Percentiles rank a stretch among this genome's conserved stretches.
Conservation (phyloP, 2,888 invertebrate genomes). For the Thumatha senex region DNA sequence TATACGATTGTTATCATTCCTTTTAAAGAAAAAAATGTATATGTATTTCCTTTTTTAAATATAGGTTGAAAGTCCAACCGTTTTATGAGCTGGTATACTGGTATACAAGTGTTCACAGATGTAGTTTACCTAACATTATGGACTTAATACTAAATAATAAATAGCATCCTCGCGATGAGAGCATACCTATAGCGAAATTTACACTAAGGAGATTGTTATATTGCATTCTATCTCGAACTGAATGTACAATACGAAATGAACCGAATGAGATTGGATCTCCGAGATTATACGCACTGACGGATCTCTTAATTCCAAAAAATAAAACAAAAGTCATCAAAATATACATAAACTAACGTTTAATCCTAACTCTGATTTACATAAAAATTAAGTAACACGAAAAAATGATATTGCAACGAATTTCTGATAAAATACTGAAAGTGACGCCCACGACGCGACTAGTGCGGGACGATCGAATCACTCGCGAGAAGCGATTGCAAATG, state of each 20-base stretch:
- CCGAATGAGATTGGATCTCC: conserved; percentile 78
- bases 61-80: conserved; percentile 68
- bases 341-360: conserved; percentile 74
- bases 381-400: conserved; percentile 74
- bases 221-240: conserved; percentile 69
- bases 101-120: conserved; percentile 81
- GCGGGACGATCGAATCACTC: conserved; percentile 43
- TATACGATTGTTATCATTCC: conserved; percentile 88
- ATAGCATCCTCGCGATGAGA: conserved; percentile 74
- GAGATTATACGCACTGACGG: conserved; percentile 75
- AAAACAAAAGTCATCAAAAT: conserved; percentile 64
- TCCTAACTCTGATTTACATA: conserved; percentile 76
- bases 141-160: conserved; percentile 82
- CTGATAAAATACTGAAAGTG: conserved; percentile 54
- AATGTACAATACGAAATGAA: conserved; percentile 69
- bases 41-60: conserved; percentile 68
- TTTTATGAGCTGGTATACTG: conserved; percentile 73
- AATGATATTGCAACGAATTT: conserved; percentile 78
- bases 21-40: conserved; percentile 76
- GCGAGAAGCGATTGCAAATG: conserved; percentile 47
- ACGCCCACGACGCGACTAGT: conserved; percentile 43
- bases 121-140: conserved; percentile 69
- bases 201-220: conserved; percentile 79
- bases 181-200: conserved; percentile 76
- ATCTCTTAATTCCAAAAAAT: conserved; percentile 57